Evolutionary conservation across 2,888 invertebrate genomes (phyloP).

Genomic region (Spisula solida): DNA sequence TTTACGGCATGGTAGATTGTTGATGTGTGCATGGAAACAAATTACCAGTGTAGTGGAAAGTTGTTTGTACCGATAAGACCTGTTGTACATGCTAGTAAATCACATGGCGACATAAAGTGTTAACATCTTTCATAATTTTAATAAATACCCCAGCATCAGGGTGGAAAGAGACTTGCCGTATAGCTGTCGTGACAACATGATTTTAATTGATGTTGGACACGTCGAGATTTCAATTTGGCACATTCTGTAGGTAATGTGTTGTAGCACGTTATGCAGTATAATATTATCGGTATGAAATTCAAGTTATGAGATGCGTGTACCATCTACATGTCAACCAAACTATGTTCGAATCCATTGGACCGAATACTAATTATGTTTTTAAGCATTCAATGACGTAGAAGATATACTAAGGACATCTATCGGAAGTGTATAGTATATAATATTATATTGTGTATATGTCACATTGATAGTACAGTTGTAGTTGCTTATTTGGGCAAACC

Average conservation of each 20-base stretch:
- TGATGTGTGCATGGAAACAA: neutral
- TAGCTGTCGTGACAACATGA: conserved; percentile 39
- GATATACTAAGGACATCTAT: too few relatives aligned
- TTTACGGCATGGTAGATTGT: neutral
- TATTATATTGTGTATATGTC: too few relatives aligned
- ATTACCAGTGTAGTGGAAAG: neutral
- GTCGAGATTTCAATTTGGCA: neutral
- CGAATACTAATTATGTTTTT: too few relatives aligned
- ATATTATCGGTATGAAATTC: too few relatives aligned
- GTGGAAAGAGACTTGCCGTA: conserved; percentile 42
- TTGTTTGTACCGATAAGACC: neutral
- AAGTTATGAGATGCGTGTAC: too few relatives aligned
- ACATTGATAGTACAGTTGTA: too few relatives aligned
- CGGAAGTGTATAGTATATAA: too few relatives aligned
- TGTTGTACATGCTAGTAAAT: conserved; percentile 34
- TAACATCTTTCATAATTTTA: conserved; percentile 40
- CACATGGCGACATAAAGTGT: conserved; percentile 40
- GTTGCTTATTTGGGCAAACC: too few relatives aligned
- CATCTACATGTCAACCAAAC: too few relatives aligned
- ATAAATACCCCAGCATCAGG: conserved; percentile 43
- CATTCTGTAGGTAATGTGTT: neutral
- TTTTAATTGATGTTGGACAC: neutral
- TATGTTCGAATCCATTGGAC: too few relatives aligned
- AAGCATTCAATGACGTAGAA: too few relatives aligned
- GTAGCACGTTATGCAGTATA: neutral